A percentile compares a stretch with the other conserved stretches of the same genome.
Conservation (phyloP, 2,113 vertebrate genomes). For the Tragelaphus buxtoni region DNA sequence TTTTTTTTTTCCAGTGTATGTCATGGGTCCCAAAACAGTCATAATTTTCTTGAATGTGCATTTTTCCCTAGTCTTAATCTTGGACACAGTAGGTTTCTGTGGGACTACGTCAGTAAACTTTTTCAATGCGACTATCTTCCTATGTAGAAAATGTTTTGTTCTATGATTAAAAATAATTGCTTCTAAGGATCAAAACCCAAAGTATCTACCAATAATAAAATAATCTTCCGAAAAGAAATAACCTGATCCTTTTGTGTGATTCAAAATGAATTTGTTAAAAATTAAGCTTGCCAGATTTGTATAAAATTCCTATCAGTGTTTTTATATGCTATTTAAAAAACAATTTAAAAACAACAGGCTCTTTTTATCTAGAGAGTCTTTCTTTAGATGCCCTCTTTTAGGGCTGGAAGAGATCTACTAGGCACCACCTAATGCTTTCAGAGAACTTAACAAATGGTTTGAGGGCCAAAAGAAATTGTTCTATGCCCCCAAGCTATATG, state of each 20-base stretch:
- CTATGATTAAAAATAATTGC: not conserved
- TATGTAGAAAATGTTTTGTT: not conserved
- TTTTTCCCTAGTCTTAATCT: not conserved
- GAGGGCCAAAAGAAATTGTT: not conserved
- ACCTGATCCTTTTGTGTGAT: not conserved
- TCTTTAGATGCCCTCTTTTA: not conserved
- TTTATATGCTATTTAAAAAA: not conserved
- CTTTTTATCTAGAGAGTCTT: not conserved
- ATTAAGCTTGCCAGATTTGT: not conserved
- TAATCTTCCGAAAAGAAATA: not conserved
- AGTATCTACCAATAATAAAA: not conserved
- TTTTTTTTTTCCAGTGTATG: not conserved
- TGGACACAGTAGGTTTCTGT: not conserved
- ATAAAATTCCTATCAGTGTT: not conserved
- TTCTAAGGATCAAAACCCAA: not conserved
- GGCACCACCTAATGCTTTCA: no score
- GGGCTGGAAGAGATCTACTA: not conserved
- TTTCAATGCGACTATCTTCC: not conserved
- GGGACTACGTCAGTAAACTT: not conserved
- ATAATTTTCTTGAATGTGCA: not conserved
- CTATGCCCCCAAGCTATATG: not conserved
- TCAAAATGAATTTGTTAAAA: conserved; percentile 1
- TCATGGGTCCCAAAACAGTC: not conserved
- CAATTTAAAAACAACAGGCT: not conserved
- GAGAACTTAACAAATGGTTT: not conserved